These are phyloP conservation scores for Puntigrus tetrazona DNA, from an alignment of 2,113 vertebrate species.

Conservation along the genomic window DNA sequence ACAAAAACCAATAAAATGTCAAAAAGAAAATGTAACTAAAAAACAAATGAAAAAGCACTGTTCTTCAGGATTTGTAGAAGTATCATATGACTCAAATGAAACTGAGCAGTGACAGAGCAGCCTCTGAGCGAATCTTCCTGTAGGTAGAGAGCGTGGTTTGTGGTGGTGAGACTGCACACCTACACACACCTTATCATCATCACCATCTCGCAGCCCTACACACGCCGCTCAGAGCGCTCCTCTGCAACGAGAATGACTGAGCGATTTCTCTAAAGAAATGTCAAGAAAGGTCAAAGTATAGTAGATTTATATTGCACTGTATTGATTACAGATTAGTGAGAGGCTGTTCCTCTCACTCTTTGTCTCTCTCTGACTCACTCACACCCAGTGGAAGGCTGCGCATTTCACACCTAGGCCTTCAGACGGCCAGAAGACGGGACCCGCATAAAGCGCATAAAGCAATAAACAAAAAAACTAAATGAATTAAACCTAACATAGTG, in stretches of 20 bases:
- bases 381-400: too few species aligned
- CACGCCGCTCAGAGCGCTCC: neutral
- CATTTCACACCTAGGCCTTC: too few species aligned
- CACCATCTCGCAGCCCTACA: conserved; percentile 15
- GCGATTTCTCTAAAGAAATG: neutral
- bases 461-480: too few species aligned
- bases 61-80: neutral
- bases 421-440: too few species aligned
- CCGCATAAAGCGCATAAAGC: too few species aligned
- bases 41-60: too few species aligned
- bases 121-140: neutral
- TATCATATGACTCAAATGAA: neutral
- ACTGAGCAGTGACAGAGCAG: neutral
- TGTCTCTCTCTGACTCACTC: neutral
- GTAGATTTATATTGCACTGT: neutral
- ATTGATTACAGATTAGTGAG: neutral
- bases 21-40: too few species aligned
- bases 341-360: neutral
- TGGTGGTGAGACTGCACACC: neutral
- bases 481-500: too few species aligned
- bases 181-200: neutral
- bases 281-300: neutral
- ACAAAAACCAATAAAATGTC: too few species aligned
- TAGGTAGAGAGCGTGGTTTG: neutral
- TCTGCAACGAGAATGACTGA: conserved; percentile 21